These are phyloP conservation scores for Mechanitis mazaeus DNA, from an alignment of 2,888 invertebrate genomes.

Conservation along the genomic window DNA sequence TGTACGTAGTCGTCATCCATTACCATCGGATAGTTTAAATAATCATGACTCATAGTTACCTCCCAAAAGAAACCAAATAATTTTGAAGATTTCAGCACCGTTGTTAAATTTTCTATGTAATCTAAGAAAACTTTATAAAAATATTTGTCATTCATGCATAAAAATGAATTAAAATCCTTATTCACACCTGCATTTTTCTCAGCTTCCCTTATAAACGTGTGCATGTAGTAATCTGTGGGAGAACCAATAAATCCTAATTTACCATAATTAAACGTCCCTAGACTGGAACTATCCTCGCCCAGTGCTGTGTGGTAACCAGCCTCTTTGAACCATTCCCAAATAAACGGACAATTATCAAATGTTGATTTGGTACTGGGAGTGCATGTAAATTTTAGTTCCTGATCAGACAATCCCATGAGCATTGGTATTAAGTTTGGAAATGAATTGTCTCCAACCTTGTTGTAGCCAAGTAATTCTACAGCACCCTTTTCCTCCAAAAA, in stretches of 20 bases:
- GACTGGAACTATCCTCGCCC: constrained; percentile 85
- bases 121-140: constrained; percentile 81
- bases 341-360: constrained; percentile 84
- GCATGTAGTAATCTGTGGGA: constrained; percentile 88
- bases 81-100: constrained; percentile 68
- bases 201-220: constrained; percentile 81
- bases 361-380: constrained; percentile 66
- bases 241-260: constrained; percentile 81
- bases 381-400: constrained; percentile 77
- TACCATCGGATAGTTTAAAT: constrained; percentile 82
- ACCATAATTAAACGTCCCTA: constrained; percentile 85
- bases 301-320: constrained; percentile 84
- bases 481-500: constrained; percentile 77
- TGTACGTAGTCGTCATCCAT: constrained; percentile 80
- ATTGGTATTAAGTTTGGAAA: constrained; percentile 90
- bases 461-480: constrained; percentile 89
- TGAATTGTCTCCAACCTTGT: constrained; percentile 94
- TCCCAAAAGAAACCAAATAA: constrained; percentile 90
- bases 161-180: constrained; percentile 73
- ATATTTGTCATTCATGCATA: constrained; percentile 81
- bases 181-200: constrained; percentile 76
- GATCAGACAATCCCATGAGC: constrained; percentile 81
- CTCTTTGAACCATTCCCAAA: constrained; percentile 86
- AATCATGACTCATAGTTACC: constrained; percentile 87
- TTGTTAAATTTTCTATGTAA: constrained; percentile 79